These are phyloP conservation scores for Rynchops niger DNA, from an alignment of 2,113 vertebrate genomes.

Conservation along the genomic window DNA sequence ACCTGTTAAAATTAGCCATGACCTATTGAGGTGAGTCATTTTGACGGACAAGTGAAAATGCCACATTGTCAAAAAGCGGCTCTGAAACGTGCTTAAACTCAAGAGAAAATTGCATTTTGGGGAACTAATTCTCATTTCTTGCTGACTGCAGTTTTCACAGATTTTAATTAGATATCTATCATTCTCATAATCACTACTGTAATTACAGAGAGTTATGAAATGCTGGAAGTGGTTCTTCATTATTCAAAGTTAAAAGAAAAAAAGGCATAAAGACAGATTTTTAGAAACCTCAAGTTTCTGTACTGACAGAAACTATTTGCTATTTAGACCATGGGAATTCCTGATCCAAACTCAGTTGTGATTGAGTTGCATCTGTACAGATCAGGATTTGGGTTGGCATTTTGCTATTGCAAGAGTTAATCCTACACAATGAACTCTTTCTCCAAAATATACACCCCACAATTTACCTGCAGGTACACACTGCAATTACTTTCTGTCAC, in stretches of 20 bases:
- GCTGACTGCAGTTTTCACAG: conserved; percentile 22
- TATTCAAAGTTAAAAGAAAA: neutral
- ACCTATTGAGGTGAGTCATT: neutral
- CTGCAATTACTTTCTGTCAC: neutral
- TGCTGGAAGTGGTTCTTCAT: neutral
- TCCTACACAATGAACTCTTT: neutral
- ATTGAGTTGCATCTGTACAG: neutral
- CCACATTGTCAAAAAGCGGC: neutral
- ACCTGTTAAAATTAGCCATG: neutral
- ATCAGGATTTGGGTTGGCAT: neutral
- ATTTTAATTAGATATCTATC: conserved; percentile 64
- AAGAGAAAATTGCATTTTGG: neutral
- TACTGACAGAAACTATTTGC: neutral
- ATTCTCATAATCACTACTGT: conserved; percentile 36
- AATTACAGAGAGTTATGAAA: conserved; percentile 50
- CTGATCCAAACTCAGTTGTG: neutral
- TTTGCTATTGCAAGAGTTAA: neutral
- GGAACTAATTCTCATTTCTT: conserved; percentile 25
- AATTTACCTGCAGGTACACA: neutral
- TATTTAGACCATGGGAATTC: neutral
- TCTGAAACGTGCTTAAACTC: neutral
- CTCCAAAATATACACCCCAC: neutral
- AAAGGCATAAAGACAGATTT: neutral
- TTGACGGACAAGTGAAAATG: neutral
- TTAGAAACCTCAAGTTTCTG: neutral